Percentiles rank a stretch among this genome's conserved stretches.
Conservation (phyloP, 2,797 vertebrate species). For the Anisognathus igniventris region DNA sequence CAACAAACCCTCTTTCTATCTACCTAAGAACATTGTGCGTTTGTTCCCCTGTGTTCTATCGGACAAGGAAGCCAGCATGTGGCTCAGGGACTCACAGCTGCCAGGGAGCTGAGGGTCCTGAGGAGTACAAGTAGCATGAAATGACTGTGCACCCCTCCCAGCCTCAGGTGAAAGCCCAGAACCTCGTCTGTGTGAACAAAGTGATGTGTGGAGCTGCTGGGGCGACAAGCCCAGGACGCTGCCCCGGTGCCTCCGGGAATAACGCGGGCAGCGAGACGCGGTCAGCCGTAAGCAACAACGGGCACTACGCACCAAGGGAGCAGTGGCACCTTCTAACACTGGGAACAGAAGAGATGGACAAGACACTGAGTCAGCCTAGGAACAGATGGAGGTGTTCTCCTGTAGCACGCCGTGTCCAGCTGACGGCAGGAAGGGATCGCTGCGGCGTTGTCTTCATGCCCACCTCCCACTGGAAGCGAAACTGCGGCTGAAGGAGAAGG, state of each 20-base stretch:
- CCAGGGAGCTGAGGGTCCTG: neutral
- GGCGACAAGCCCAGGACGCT: neutral
- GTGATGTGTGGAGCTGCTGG: neutral
- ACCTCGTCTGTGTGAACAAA: neutral
- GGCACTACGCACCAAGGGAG: neutral
- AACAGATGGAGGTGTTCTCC: constrained; percentile 16
- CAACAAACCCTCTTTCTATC: neutral
- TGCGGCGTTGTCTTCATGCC: constrained; percentile 74
- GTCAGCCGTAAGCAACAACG: neutral
- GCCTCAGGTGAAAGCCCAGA: constrained; percentile 3
- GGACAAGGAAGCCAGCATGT: neutral
- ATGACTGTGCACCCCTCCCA: neutral
- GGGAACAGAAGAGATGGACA: neutral
- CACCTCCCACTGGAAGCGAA: constrained; percentile 94
- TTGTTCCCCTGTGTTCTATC: neutral
- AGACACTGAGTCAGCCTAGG: neutral
- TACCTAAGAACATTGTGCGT: neutral
- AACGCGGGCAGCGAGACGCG: neutral
- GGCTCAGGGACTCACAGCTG: constrained; percentile 11
- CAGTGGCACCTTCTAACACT: constrained; percentile 1
- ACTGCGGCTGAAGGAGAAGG: constrained; percentile 94
- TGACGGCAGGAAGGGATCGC: neutral
- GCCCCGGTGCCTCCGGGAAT: neutral
- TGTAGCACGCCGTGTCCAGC: neutral
- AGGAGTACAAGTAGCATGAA: neutral